Conservation (phyloP, 2,888 invertebrate species). For the Macrostomum cliftonense region DNA sequence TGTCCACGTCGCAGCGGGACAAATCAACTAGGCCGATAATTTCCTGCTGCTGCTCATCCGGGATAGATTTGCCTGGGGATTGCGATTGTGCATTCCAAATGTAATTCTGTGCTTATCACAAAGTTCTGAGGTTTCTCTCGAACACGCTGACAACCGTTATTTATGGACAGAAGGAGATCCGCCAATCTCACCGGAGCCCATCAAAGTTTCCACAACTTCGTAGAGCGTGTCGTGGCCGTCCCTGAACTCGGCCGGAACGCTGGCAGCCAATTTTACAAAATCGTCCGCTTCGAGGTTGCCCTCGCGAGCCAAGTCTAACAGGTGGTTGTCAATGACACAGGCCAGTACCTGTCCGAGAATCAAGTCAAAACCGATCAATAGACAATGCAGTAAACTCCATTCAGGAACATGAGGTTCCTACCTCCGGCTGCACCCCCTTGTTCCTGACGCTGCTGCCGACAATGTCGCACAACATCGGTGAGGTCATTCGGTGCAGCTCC, state of each 20-base stretch:
- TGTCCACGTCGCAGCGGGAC: background rate
- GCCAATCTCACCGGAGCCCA: conserved; percentile 21
- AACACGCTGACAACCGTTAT: no score
- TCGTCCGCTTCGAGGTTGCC: conserved; percentile 25
- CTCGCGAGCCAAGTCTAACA: conserved; percentile 23
- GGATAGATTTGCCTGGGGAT: conserved; percentile 1
- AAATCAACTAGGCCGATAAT: conserved; percentile 1
- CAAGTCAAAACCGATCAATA: no score
- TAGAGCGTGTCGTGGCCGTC: conserved; percentile 25
- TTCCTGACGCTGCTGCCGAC: conserved; percentile 13
- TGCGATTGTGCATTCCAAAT: no score
- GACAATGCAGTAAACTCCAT: no score
- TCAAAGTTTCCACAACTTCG: conserved; percentile 23
- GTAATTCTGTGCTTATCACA: no score
- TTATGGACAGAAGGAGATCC: no score
- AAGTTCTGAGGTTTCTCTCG: no score
- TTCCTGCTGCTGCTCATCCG: background rate
- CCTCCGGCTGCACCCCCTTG: conserved; percentile 8
- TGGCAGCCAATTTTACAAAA: conserved; percentile 23
- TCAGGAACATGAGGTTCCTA: no score
- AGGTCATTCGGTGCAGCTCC: conserved; percentile 24
- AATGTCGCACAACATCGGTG: conserved; percentile 24
- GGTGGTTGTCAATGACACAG: conserved; percentile 23
- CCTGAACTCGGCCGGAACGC: conserved; percentile 22
- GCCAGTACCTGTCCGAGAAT: conserved; percentile 13